Evolutionary conservation across 2,888 invertebrate species (phyloP).

Genomic region (Pristionchus maxplancki): DNA sequence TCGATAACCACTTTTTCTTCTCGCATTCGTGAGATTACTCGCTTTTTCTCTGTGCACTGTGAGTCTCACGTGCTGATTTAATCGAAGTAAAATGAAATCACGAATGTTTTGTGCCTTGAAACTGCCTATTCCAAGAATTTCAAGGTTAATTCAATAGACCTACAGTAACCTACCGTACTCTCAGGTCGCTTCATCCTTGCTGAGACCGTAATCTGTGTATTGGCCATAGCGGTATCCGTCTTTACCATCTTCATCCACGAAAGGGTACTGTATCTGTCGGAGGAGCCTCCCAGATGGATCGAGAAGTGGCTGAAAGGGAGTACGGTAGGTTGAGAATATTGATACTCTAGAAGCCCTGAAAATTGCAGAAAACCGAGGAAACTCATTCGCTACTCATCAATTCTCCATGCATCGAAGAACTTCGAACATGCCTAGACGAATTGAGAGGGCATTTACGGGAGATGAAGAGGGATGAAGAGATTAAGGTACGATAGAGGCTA

Average conservation of each 20-base stretch:
- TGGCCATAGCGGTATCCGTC: constrained; percentile 65
- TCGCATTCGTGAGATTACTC: no score
- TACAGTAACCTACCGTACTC: neutral
- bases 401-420: constrained; percentile 59
- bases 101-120: no score
- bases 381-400: neutral
- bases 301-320: neutral
- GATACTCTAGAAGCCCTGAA: neutral
- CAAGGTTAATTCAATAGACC: neutral
- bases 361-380: neutral
- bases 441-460: constrained; percentile 61
- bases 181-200: constrained; percentile 65
- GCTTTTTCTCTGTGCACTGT: no score
- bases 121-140: neutral
- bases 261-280: constrained; percentile 54
- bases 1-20: no score
- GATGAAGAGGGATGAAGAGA: constrained; percentile 51
- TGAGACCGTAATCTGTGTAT: constrained; percentile 65
- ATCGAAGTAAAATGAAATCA: no score
- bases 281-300: constrained; percentile 18
- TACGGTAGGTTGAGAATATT: neutral
- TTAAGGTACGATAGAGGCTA: constrained; percentile 2
- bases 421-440: constrained; percentile 63
- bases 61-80: no score
- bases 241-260: constrained; percentile 67